phyloP scores from a whole-genome alignment of 2,797 vertebrate genomes.

The Coregonus suidteri region DNA sequence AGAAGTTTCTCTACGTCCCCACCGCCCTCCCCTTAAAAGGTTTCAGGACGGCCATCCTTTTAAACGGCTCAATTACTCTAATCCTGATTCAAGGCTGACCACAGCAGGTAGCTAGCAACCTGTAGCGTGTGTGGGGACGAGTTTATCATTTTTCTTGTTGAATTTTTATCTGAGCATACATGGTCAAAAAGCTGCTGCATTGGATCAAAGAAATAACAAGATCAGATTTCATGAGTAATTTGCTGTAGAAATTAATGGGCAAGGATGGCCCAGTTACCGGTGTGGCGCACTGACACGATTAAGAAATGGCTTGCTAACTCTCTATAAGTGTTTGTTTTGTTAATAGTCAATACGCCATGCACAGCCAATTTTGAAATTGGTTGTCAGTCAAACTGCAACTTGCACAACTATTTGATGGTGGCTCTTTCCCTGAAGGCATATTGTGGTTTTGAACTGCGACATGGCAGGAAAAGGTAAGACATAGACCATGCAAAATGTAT shows the following conservation, averaged over 20 bases:
- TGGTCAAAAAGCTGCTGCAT: not conserved
- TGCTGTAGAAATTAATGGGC: not conserved
- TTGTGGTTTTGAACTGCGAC: constrained; percentile 48
- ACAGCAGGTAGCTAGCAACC: constrained; percentile 26
- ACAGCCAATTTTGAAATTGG: constrained; percentile 31
- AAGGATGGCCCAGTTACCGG: constrained; percentile 40
- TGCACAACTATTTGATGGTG: constrained; percentile 57
- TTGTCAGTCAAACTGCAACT: constrained; percentile 38
- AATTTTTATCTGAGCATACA: constrained; percentile 27
- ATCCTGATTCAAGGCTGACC: constrained; percentile 66
- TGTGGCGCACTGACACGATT: constrained; percentile 29
- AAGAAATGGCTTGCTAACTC: constrained; percentile 34
- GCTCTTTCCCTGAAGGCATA: constrained; percentile 39
- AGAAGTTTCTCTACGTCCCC: constrained; percentile 1
- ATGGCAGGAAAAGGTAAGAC: constrained; percentile 73
- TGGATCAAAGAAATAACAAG: not conserved
- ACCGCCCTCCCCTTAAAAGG: constrained; percentile 47
- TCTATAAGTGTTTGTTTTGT: not conserved
- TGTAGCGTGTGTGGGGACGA: constrained; percentile 13
- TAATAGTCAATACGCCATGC: not conserved
- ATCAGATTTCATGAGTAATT: not conserved
- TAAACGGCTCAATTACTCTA: constrained; percentile 76
- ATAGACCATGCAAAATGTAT: not conserved
- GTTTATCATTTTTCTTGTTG: constrained; percentile 14
- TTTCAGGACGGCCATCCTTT: constrained; percentile 70